Evolutionary conservation across 2,113 vertebrate genomes (phyloP).

Genomic region (Steatornis caripensis): DNA sequence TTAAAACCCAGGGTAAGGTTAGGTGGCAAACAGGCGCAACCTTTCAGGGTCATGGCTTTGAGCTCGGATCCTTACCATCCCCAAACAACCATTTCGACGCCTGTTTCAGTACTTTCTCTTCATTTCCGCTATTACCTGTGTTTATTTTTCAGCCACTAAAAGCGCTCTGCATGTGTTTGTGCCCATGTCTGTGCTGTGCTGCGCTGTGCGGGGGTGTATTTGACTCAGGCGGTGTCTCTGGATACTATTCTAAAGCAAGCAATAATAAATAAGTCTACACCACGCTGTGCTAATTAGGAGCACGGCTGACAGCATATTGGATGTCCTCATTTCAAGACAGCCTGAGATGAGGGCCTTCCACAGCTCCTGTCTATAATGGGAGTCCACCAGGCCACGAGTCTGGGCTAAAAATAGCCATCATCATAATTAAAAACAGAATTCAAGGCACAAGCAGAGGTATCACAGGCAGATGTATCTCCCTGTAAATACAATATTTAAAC

Average conservation of each 20-base stretch:
- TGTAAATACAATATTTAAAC: not conserved
- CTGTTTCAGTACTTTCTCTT: not conserved
- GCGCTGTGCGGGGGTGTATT: not conserved
- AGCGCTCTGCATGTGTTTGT: not conserved
- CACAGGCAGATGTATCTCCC: not conserved
- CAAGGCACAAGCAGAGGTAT: not conserved
- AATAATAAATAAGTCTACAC: not conserved
- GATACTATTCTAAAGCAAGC: not conserved
- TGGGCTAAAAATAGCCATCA: not conserved
- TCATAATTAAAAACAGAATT: not conserved
- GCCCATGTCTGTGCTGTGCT: not conserved
- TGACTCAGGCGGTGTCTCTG: not conserved
- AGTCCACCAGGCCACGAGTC: not conserved
- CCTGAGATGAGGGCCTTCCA: not conserved
- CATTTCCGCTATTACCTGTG: not conserved
- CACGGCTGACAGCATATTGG: not conserved
- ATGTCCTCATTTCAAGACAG: not conserved
- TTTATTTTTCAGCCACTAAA: not conserved
- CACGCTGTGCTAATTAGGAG: not conserved
- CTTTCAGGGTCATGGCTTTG: not conserved
- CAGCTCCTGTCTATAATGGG: not conserved
- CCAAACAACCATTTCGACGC: not conserved
- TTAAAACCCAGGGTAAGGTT: not conserved
- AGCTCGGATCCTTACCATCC: not conserved
- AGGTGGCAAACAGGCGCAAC: not conserved